These are phyloP conservation scores for Boleophthalmus pectinirostris DNA, from an alignment of 2,113 vertebrate species.

Conservation along the genomic window DNA sequence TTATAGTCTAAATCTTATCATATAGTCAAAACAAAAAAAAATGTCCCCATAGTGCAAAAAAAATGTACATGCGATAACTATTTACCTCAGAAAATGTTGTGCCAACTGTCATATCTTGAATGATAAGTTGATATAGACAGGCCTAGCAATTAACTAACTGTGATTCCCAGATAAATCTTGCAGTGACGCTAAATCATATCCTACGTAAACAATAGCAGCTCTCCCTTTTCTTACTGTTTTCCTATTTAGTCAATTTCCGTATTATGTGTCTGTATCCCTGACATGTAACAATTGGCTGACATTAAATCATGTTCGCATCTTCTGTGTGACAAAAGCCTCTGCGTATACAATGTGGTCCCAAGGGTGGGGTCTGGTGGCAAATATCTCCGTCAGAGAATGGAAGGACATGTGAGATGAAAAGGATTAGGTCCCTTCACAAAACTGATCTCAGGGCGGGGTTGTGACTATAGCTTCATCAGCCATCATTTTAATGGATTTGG, in stretches of 20 bases:
- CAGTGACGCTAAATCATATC: too few relatives aligned
- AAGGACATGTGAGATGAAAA: conserved; percentile 49
- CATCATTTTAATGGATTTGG: background rate
- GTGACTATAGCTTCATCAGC: background rate
- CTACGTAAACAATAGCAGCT: too few relatives aligned
- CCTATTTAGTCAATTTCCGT: background rate
- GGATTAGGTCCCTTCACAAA: conserved; percentile 38
- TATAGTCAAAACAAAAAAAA: too few relatives aligned
- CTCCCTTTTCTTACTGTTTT: background rate
- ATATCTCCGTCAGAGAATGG: conserved; percentile 21
- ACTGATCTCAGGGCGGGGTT: conserved; percentile 41
- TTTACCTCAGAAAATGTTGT: too few relatives aligned
- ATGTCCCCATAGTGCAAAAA: too few relatives aligned
- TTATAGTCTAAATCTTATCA: too few relatives aligned
- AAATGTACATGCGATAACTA: too few relatives aligned
- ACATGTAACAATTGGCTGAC: conserved; percentile 19
- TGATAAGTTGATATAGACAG: too few relatives aligned
- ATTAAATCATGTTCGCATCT: conserved; percentile 30
- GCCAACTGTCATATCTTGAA: too few relatives aligned
- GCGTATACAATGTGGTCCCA: conserved; percentile 14
- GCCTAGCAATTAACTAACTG: too few relatives aligned
- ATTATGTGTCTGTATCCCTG: conserved; percentile 22
- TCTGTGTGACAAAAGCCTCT: conserved; percentile 22
- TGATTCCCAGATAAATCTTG: too few relatives aligned
- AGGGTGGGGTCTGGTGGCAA: conserved; percentile 23